Conservation (phyloP, 2,113 vertebrate genomes). For the Rhabdornis inornatus region DNA sequence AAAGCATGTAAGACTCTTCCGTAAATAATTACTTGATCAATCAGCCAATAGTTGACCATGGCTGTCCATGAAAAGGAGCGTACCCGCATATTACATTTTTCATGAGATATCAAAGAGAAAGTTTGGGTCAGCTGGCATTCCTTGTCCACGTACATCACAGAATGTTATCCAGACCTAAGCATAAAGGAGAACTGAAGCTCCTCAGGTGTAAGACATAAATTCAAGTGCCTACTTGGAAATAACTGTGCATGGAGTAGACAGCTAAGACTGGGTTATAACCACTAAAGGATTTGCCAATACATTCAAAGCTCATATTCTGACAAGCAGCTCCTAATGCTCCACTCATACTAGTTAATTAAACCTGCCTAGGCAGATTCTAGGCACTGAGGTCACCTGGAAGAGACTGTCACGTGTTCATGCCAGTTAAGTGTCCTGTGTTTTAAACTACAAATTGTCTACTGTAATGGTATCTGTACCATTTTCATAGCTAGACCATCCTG, state of each 20-base stretch:
- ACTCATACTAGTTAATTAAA: background rate
- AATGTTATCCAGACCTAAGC: background rate
- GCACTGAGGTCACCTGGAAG: background rate
- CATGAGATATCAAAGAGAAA: background rate
- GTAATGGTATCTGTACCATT: background rate
- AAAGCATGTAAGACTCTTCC: background rate
- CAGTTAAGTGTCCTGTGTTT: background rate
- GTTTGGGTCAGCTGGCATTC: background rate
- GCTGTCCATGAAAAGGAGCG: background rate
- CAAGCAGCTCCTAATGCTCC: background rate
- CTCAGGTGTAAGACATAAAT: background rate
- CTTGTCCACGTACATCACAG: fast-evolving
- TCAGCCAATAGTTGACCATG: background rate
- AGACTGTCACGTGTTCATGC: background rate
- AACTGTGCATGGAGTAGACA: background rate
- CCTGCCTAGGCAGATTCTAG: background rate
- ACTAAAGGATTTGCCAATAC: background rate
- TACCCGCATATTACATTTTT: background rate
- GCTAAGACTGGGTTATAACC: background rate
- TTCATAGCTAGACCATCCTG: background rate
- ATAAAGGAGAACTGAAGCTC: background rate
- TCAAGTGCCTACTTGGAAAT: background rate
- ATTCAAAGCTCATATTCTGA: background rate
- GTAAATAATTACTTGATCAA: background rate
- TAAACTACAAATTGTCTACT: background rate